Evolutionary conservation across 2,113 vertebrate species (phyloP).

Genomic region (Mastomys natalensis): DNA sequence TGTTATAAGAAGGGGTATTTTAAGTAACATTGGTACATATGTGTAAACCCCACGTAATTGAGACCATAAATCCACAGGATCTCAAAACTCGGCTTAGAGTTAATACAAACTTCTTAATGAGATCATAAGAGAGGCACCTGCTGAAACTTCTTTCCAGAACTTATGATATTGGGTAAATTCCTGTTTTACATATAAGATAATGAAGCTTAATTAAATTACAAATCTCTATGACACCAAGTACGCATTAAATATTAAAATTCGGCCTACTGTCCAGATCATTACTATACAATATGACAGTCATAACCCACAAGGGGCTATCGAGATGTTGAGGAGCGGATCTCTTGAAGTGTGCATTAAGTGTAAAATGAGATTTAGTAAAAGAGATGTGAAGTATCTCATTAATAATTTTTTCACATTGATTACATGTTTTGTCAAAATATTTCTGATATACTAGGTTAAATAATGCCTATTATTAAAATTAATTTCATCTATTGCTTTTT

Average conservation of each 20-base stretch:
- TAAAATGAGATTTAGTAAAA: not conserved
- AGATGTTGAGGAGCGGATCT: not conserved
- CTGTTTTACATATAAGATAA: conserved; percentile 38
- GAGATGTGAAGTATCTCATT: not conserved
- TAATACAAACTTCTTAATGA: conserved; percentile 72
- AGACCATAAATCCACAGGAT: conserved; percentile 66
- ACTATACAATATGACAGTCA: not conserved
- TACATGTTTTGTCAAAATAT: not conserved
- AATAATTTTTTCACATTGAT: not conserved
- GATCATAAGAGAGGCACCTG: conserved; percentile 78
- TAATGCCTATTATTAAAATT: not conserved
- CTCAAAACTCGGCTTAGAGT: conserved; percentile 60
- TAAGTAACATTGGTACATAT: conserved; percentile 77
- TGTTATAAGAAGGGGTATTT: conserved; percentile 78
- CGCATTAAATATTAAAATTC: conserved; percentile 41
- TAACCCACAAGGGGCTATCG: not conserved
- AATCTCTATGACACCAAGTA: not conserved
- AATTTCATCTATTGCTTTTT: conserved; percentile 19
- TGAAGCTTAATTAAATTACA: conserved; percentile 56
- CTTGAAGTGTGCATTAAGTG: not conserved
- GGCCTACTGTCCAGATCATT: not conserved
- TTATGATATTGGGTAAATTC: conserved; percentile 13
- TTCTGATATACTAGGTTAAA: conserved; percentile 30
- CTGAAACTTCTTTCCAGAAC: conserved; percentile 27
- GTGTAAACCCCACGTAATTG: conserved; percentile 71